Evolutionary conservation across 2,888 invertebrate genomes (phyloP).

Genomic region (Pemphredon lugubris): DNA sequence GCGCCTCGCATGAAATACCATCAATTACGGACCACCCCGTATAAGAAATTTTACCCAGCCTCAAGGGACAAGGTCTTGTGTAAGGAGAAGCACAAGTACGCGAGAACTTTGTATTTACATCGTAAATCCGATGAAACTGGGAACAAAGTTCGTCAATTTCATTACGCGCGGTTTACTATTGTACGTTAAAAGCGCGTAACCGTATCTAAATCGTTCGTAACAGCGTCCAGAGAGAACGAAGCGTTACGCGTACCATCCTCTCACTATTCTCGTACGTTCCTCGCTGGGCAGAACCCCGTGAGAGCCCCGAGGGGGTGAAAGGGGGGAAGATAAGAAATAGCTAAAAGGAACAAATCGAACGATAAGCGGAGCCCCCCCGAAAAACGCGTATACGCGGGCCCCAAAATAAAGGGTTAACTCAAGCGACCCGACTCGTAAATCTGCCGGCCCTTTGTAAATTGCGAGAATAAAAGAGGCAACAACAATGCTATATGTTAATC

Average conservation of each 20-base stretch:
- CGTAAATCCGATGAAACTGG: no score
- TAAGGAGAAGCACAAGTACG: no score
- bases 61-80: no score
- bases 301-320: background rate
- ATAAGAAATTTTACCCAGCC: no score
- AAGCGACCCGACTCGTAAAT: constrained; percentile 48
- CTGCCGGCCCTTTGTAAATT: constrained; percentile 45
- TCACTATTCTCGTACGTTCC: constrained; percentile 20
- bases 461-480: constrained; percentile 43
- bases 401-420: constrained; percentile 40
- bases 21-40: no score
- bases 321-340: background rate
- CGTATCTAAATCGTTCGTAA: background rate
- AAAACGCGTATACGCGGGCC: constrained; percentile 10
- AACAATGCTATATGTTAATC: constrained; percentile 57
- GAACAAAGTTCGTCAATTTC: no score
- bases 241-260: background rate
- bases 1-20: no score
- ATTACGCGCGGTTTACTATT: no score
- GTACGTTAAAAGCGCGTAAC: no score
- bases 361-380: constrained; percentile 33
- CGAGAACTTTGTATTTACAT: no score
- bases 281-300: background rate
- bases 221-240: background rate
- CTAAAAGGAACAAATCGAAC: constrained; percentile 14